Evolutionary conservation across 2,113 vertebrate genomes (phyloP).

Genomic region (Rhinichthys klamathensis): DNA sequence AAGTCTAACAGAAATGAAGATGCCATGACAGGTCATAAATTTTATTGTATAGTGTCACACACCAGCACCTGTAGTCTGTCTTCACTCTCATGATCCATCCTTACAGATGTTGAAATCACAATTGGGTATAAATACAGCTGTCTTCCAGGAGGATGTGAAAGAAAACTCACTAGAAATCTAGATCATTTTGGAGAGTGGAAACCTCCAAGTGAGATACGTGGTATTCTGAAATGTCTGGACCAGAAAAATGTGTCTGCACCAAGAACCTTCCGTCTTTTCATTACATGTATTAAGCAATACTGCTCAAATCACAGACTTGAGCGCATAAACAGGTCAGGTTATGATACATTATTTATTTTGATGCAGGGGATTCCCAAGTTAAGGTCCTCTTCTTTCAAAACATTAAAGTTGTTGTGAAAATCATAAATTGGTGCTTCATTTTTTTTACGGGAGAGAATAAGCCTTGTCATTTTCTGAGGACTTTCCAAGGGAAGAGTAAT

Average conservation of each 20-base stretch:
- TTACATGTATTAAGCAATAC: background rate
- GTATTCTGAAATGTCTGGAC: background rate
- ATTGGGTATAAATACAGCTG: background rate
- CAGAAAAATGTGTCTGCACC: background rate
- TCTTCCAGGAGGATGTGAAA: background rate
- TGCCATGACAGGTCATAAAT: too few species aligned
- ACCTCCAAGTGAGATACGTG: background rate
- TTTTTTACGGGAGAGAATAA: conserved; percentile 10
- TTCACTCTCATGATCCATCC: background rate
- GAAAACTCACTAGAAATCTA: background rate
- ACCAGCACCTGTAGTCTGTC: background rate
- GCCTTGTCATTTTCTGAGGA: conserved; percentile 29
- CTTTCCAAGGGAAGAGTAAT: conserved; percentile 42
- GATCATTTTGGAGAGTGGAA: background rate
- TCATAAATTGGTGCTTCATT: background rate
- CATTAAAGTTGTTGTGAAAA: background rate
- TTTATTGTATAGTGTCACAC: background rate
- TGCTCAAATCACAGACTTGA: background rate
- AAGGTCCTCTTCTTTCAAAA: background rate
- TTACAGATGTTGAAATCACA: background rate
- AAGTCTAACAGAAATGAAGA: too few species aligned
- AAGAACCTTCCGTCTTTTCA: background rate
- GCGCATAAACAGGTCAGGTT: background rate
- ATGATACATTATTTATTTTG: background rate
- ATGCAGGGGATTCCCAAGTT: conserved; percentile 19